Base-by-base conservation (phyloP, 2,888 invertebrate genomes). In the Athalia rosae region DNA sequence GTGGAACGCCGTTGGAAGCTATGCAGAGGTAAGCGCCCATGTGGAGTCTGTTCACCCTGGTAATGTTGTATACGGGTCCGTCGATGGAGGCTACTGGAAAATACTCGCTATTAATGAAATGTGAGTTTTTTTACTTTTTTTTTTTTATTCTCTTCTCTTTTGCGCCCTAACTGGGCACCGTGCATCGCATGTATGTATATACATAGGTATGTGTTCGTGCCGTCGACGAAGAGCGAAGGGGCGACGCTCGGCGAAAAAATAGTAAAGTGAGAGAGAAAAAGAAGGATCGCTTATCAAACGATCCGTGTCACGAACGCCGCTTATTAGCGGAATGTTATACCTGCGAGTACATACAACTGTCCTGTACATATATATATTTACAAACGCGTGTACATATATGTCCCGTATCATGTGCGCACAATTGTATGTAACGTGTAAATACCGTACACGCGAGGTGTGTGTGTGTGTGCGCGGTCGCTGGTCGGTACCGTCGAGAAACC, bases 1-100 rank as follows among this genome's bases (percentile, higher is more conserved):
- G 97, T 9, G 97, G 97, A 50, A 96, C 94, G 58, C 96, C 96
- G 89, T 96, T 96, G 82, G 94, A 94, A 3, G 95, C 95, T 83
- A 95, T 95, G 90, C 95, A 95, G 76, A 95, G 91, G 89, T 95
- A 95, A 47, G 94, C 93, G 11, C 95, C 95, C 95, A 95, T 95
- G 87, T 95, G 94, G 78, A 94, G 91, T 77, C 95, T 91, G 81
- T 93, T 94, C 81, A 95, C 94, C 86, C 93, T 92, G 77, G 92
- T 92, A 86, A 94, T 91, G 85, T 93, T 93, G 84, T 94, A 91
- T 78, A 92, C 90, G 9, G 94, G 91, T n/a, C 94, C 94, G 83
- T 93, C 93, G 78, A 94, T 92, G 82, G 92, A 93, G 73, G 91
- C 88, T 86, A 93, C 94, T 93, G 89, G 53, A 90, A 90, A 80